Evolutionary conservation across 2,113 vertebrate species (phyloP).

Genomic region (Sialia sialis): DNA sequence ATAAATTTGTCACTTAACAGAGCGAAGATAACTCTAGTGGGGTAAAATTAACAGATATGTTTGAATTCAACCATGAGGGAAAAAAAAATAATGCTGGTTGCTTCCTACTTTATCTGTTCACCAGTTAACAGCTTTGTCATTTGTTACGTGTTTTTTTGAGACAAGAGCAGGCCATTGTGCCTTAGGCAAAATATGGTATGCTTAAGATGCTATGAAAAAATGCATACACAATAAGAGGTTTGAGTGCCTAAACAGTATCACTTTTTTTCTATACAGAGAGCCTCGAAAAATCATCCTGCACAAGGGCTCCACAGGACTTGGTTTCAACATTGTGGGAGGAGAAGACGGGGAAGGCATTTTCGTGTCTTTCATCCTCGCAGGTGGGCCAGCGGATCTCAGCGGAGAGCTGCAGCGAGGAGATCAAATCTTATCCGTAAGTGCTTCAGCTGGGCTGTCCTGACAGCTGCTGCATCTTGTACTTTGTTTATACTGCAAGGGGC

Average conservation of each 20-base stretch:
- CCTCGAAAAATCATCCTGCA: conserved; percentile 93
- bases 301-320: conserved; percentile 94
- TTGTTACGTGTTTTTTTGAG: neutral
- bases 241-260: neutral
- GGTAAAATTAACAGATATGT: neutral
- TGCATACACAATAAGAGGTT: neutral
- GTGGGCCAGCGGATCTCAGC: conserved; percentile 93
- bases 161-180: neutral
- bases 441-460: neutral
- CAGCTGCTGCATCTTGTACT: neutral
- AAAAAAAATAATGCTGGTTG: neutral
- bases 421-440: conserved; percentile 94
- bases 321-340: conserved; percentile 96
- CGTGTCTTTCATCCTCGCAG: conserved; percentile 95
- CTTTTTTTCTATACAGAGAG: conserved; percentile 84
- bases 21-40: neutral
- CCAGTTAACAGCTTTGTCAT: neutral
- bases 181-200: neutral
- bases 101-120: neutral
- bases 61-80: neutral
- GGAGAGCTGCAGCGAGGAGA: conserved; percentile 93
- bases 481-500: neutral
- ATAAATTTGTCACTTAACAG: neutral
- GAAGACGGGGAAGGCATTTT: conserved; percentile 98
- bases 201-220: neutral